Percentiles rank a stretch among this genome's conserved stretches.
These are phyloP conservation scores for Aphrocallistes beatrix DNA, from an alignment of 37 sponge, comb jelly and placozoan species.

Conservation along the genomic window DNA sequence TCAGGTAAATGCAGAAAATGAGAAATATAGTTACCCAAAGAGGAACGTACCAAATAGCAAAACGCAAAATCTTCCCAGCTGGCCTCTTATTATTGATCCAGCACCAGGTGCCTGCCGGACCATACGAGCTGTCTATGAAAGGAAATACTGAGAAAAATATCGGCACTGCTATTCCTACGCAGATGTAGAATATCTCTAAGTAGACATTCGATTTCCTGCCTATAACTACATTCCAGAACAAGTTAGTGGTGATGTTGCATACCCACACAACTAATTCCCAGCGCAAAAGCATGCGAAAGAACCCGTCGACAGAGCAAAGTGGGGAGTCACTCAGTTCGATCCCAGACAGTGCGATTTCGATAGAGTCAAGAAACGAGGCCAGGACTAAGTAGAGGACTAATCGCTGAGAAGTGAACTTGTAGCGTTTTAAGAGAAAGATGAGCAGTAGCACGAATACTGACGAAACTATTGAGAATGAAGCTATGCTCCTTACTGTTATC, in stretches of 20 bases:
- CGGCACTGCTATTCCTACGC: neutral
- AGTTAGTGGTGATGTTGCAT: neutral
- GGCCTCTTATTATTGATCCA: neutral
- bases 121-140: neutral
- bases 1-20: neutral
- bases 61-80: neutral
- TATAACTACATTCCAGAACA: neutral
- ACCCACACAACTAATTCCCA: neutral
- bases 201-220: neutral
- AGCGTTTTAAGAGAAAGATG: neutral
- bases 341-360: neutral
- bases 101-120: conserved; percentile 5
- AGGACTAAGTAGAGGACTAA: neutral
- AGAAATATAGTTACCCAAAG: neutral
- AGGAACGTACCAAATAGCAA: neutral
- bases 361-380: neutral
- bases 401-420: neutral
- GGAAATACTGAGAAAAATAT: neutral
- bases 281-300: neutral
- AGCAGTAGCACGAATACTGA: neutral
- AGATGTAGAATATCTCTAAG: neutral
- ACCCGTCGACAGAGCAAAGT: neutral
- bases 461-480: neutral
- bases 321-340: neutral
- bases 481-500: neutral